phyloP scores from a whole-genome alignment of 2,113 vertebrate species.

The Nicator chloris region DNA sequence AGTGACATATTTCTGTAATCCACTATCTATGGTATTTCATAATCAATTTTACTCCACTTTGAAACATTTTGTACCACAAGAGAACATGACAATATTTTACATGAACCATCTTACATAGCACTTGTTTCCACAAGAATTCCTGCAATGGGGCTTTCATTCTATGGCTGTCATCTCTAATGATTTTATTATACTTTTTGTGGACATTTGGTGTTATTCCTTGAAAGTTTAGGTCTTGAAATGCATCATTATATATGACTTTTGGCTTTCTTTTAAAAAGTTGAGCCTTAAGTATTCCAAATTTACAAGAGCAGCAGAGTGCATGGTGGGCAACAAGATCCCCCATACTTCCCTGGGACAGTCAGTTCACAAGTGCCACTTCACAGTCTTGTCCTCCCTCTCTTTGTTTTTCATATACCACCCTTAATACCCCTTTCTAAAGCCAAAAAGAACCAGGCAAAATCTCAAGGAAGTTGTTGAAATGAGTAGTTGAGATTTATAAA shows the following conservation, averaged over 20 bases:
- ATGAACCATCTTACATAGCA: not conserved
- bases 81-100: not conserved
- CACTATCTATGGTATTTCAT: not conserved
- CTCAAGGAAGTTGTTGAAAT: not conserved
- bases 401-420: not conserved
- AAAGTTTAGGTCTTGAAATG: not conserved
- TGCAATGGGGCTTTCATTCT: not conserved
- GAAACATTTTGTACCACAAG: not conserved
- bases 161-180: not conserved
- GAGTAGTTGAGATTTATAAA: not conserved
- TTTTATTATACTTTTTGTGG: not conserved
- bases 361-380: not conserved
- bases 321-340: rapidly evolving
- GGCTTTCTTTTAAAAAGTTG: not conserved
- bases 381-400: rapidly evolving
- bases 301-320: not conserved
- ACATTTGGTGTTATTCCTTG: not conserved
- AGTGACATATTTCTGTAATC: not conserved
- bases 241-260: rapidly evolving
- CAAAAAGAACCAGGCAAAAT: not conserved
- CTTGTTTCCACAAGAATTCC: not conserved
- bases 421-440: not conserved
- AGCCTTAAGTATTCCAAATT: not conserved
- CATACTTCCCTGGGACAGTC: not conserved
- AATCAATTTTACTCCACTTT: not conserved